A percentile compares a stretch with the other conserved stretches of the same genome.
phyloP scores from a whole-genome alignment of 2,888 invertebrate genomes.

The Drosophila borealis region DNA sequence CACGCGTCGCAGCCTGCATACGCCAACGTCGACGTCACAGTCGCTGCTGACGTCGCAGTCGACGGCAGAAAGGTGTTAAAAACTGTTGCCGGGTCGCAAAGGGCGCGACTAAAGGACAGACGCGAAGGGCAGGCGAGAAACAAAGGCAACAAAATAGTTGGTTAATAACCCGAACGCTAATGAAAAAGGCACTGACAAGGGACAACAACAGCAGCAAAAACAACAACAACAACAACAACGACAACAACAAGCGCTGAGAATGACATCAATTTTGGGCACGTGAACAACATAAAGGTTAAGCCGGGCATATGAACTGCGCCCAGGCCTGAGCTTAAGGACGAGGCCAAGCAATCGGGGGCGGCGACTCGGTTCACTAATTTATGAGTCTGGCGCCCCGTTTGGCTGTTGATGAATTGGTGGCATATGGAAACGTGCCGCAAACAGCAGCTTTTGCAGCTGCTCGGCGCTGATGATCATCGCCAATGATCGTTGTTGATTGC shows the following conservation, averaged over 20 bases:
- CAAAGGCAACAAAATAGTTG: conserved; percentile 56
- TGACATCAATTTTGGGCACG: conserved; percentile 50
- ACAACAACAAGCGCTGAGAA: conserved; percentile 15
- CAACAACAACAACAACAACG: conserved; percentile 9
- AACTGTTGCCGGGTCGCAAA: conserved; percentile 37
- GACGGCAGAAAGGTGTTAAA: conserved; percentile 69
- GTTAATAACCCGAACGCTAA: conserved; percentile 77
- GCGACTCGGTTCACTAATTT: conserved; percentile 27
- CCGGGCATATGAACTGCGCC: background rate
- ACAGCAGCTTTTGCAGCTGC: conserved; percentile 65
- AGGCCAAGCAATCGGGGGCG: conserved; percentile 22
- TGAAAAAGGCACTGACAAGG: conserved; percentile 70
- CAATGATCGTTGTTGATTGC: conserved; percentile 23
- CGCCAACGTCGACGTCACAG: conserved; percentile 22
- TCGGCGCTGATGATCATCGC: background rate
- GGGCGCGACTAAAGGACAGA: conserved; percentile 49
- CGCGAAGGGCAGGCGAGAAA: conserved; percentile 48
- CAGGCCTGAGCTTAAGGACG: conserved; percentile 40
- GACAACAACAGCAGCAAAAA: conserved; percentile 20
- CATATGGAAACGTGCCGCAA: conserved; percentile 36
- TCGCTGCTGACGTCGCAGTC: conserved; percentile 14
- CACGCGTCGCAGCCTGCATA: conserved; percentile 62
- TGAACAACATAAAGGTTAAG: conserved; percentile 21
- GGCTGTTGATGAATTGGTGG: conserved; percentile 62
- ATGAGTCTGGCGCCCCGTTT: conserved; percentile 27